phyloP scores from a whole-genome alignment of 2,888 invertebrate species.

The Pseudeuparius sepicola region DNA sequence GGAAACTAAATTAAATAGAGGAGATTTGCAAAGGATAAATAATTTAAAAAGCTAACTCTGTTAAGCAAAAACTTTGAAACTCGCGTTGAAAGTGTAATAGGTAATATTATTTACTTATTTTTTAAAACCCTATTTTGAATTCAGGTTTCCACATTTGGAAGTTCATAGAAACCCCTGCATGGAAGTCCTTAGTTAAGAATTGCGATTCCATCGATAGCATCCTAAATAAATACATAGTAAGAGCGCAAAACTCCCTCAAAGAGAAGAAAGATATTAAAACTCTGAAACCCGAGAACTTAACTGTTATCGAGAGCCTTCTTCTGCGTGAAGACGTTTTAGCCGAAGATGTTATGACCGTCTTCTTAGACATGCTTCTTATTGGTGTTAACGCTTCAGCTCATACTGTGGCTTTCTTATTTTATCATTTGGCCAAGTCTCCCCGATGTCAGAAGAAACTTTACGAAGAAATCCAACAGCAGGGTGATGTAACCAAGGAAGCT shows the following conservation, averaged over 20 bases:
- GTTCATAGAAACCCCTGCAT: constrained; percentile 49
- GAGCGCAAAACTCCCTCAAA: constrained; percentile 34
- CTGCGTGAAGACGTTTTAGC: constrained; percentile 44
- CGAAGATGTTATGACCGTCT: constrained; percentile 52
- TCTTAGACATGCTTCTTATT: constrained; percentile 56
- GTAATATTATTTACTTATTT: too few relatives aligned
- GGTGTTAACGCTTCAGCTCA: constrained; percentile 56
- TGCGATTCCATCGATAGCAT: constrained; percentile 54
- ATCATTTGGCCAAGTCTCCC: constrained; percentile 56
- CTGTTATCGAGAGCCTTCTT: constrained; percentile 47
- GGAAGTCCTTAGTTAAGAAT: constrained; percentile 47
- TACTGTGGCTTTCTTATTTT: constrained; percentile 52
- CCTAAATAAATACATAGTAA: constrained; percentile 50
- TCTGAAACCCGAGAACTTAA: constrained; percentile 25
- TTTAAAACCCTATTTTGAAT: too few relatives aligned
- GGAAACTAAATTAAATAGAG: too few relatives aligned
- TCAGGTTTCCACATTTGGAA: constrained; percentile 58
- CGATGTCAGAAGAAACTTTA: constrained; percentile 50
- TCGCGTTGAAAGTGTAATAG: too few relatives aligned
- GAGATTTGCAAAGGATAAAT: too few relatives aligned
- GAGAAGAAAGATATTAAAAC: constrained; percentile 26
- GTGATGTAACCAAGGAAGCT: constrained; percentile 26
- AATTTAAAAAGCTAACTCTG: too few relatives aligned
- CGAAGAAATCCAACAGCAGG: constrained; percentile 44
- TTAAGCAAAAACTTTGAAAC: too few relatives aligned